These are phyloP conservation scores for Lepus timidus DNA, from an alignment of 2,113 vertebrate genomes.

Conservation along the genomic window DNA sequence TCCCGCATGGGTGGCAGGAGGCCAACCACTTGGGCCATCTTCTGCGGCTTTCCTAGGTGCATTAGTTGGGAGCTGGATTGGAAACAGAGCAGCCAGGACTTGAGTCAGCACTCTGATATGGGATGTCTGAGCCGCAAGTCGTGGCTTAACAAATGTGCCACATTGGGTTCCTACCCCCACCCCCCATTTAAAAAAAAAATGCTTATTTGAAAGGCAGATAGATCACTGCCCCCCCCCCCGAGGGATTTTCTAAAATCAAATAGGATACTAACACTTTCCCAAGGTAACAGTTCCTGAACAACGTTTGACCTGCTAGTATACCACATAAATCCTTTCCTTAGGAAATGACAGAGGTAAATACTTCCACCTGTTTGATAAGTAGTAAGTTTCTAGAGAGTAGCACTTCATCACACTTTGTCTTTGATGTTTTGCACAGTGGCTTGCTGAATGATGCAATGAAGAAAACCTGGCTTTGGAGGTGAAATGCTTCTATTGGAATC, in stretches of 20 bases:
- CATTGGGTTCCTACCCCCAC: no score
- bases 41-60: no score
- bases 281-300: not conserved
- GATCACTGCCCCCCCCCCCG: no score
- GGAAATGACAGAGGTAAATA: constrained; percentile 17
- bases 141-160: no score
- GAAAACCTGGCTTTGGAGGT: constrained; percentile 40
- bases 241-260: constrained; percentile 11
- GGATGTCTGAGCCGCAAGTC: no score
- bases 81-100: no score
- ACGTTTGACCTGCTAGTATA: not conserved
- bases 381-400: not conserved
- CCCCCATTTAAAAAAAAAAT: no score
- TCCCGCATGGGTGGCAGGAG: no score
- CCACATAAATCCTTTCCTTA: not conserved
- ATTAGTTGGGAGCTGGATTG: no score
- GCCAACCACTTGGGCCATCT: no score
- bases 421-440: not conserved
- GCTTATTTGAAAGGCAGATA: no score
- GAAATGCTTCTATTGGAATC: not conserved
- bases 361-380: not conserved
- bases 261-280: not conserved
- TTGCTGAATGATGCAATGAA: constrained; percentile 16
- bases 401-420: not conserved
- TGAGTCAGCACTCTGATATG: no score